phyloP scores from a whole-genome alignment of 2,888 invertebrate genomes.

The Toxonevra muliebris region DNA sequence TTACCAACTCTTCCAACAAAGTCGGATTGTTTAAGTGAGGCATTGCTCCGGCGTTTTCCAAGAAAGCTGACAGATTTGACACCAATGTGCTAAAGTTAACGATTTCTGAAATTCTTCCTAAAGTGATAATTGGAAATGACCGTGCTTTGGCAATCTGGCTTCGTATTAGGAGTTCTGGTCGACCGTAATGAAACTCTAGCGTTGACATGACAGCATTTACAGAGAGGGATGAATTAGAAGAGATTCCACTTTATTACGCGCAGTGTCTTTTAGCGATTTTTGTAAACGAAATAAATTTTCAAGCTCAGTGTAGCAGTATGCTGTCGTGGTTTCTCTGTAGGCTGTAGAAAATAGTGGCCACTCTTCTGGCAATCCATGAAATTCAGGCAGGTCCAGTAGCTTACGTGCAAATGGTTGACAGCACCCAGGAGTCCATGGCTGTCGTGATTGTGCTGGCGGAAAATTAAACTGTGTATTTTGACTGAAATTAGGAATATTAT shows the following conservation, averaged over 20 bases:
- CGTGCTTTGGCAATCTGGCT: slow-evolving; percentile 19
- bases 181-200: slow-evolving; percentile 14
- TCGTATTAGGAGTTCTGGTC: slow-evolving; percentile 12
- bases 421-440: neutral
- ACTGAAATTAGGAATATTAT: neutral
- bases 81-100: too few relatives aligned
- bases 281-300: slow-evolving; percentile 30
- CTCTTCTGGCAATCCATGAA: too few relatives aligned
- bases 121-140: too few relatives aligned
- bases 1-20: slow-evolving; percentile 23
- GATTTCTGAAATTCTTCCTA: slow-evolving; percentile 24
- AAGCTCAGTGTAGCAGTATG: too few relatives aligned
- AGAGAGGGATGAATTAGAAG: slow-evolving; percentile 13
- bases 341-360: slow-evolving; percentile 31
- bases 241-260: slow-evolving; percentile 15
- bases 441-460: neutral
- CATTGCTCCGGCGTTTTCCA: slow-evolving; percentile 29
- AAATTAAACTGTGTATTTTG: neutral
- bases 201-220: slow-evolving; percentile 13
- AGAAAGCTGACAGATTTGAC: slow-evolving; percentile 31
- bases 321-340: too few relatives aligned
- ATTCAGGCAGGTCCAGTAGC: slow-evolving; percentile 29
- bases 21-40: slow-evolving; percentile 30
- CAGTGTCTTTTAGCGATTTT: slow-evolving; percentile 21
- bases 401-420: slow-evolving; percentile 25